Evolutionary conservation across 2,113 vertebrate species (phyloP), one percentile per base, ranked within the genome.

Genomic region (Suncus etruscus): DNA sequence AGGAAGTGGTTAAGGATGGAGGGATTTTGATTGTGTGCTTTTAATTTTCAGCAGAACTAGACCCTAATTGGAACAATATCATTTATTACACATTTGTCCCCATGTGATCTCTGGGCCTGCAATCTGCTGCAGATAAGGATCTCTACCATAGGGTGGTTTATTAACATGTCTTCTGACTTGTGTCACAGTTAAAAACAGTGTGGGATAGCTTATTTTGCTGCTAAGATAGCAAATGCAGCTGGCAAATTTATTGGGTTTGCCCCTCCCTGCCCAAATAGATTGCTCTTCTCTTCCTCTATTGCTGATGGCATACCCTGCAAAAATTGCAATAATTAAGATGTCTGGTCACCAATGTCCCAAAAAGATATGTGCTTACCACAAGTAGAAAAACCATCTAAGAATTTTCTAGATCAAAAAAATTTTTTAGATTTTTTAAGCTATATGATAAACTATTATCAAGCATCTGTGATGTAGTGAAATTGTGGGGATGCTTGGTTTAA

Each of bases 251-350:
- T 96, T 96, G 95, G 58, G 94, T 94, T 97, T 94, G 81, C 91
- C 90, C 82, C 94, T 95, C 69, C 93, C 92, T 95, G 95, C 94
- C 93, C 96, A 95, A 92, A 94, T 87, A 96, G 94, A 96, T 94
- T 91, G 88, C 76, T 94, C 93, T 89, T 96, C 83, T 97, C 95
- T 96, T 96, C 87, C 92, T 96, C 95, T 95, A 96, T 96, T 94
- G 92, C 58, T 92, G 69, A 91, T 90, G 96, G 91, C 76, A 96
- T 93, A 94, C 95, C 80, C 78, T 94, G 89, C 93, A 92, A 96
- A 96, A 97, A 96, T 92, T 96, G 92, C 88, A 96, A 96, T 96
- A 96, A 97, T 97, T 97, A 98, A 97, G 92, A 96, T 83, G 95
- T 95, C 96, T 96, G 94, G 94, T 95, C 54, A 83, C 89, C 95